Percentiles rank a stretch among this genome's conserved stretches.
These are phyloP conservation scores for Gymnothorax javanicus DNA, from an alignment of 2,797 vertebrate genomes.

Conservation along the genomic window DNA sequence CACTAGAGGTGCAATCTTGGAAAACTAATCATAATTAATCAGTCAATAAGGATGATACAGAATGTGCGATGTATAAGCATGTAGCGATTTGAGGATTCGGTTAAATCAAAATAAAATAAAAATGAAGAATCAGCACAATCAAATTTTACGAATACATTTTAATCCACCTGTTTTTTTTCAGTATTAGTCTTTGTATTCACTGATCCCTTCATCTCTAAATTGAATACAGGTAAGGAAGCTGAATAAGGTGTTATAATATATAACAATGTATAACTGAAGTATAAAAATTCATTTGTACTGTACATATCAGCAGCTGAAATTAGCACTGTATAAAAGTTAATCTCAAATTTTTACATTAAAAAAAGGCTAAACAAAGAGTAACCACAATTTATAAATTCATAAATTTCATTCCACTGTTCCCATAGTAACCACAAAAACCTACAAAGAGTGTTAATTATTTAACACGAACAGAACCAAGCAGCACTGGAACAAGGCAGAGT, in stretches of 20 bases:
- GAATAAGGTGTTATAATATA: slow-evolving; percentile 31
- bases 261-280: background rate
- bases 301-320: background rate
- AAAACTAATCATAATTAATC: background rate
- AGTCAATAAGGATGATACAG: background rate
- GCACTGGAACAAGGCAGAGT: background rate
- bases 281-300: background rate
- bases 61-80: background rate
- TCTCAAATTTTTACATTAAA: slow-evolving; percentile 14
- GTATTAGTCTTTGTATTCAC: slow-evolving; percentile 60
- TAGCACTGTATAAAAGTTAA: slow-evolving; percentile 27
- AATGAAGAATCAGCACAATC: slow-evolving; percentile 37
- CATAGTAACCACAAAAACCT: background rate
- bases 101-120: background rate
- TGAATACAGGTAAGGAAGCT: slow-evolving; percentile 17
- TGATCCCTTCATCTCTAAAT: slow-evolving; percentile 66
- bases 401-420: slow-evolving; percentile 3
- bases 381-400: background rate
- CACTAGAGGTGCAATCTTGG: background rate
- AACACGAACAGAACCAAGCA: background rate
- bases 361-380: slow-evolving; percentile 15
- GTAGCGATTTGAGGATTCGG: background rate
- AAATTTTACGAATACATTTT: slow-evolving; percentile 59
- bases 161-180: slow-evolving; percentile 70
- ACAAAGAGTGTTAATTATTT: background rate